Base-by-base conservation (phyloP, 2,888 invertebrate genomes). In the Galerucella pusilla region DNA sequence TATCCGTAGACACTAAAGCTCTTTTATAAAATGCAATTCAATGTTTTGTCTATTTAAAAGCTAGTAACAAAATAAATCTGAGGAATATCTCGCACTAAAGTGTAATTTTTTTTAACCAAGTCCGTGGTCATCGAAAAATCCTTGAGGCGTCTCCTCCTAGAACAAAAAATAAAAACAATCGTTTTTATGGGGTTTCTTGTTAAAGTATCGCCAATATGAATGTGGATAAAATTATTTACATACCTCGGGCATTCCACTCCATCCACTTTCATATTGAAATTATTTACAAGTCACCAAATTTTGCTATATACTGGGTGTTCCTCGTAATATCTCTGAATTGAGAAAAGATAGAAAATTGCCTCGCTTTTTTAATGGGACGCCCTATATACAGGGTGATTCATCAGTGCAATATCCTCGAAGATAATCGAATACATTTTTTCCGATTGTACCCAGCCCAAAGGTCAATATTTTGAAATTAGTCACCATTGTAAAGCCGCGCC, bases 91-190 rank as follows among this genome's bases (percentile, higher is more conserved):
- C 14, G 9, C 2, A 1, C 35, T 7, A 1, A 6, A 5, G 7
- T 9, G 4, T 14, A 16, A 20, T 20, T 57, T 7, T 7, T 7
- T 20, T 92, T 94, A 97, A 84, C 97, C 97, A 84, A 99, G 93
- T 81, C 98, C 98, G 88, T 98, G 98, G 90, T 99, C 99, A 89
- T 99, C 99, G 89, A 99, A 99, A 91, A 99, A 98, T 85, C 98
- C 98, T 90, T 99, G 98, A 72, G 98, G 98, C 74, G 98, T 99
- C 91, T 99, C 98, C 91, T 99, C 99, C 98, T 98, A 92, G 87
- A 95, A 95, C 90, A 92, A 90, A 89, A n/a, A 87, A 83, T 20
- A 78, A 85, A 46, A 84, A 75, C 74, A 54, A 77, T 12, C 46
- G 35, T 68, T 76, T 67, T 76, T 49, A 49, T n/a, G 75, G 46